Percentiles rank a stretch among this genome's conserved stretches.
Evolutionary conservation across 2,113 vertebrate species (phyloP).

Genomic region (Paramisgurnus dabryanus): DNA sequence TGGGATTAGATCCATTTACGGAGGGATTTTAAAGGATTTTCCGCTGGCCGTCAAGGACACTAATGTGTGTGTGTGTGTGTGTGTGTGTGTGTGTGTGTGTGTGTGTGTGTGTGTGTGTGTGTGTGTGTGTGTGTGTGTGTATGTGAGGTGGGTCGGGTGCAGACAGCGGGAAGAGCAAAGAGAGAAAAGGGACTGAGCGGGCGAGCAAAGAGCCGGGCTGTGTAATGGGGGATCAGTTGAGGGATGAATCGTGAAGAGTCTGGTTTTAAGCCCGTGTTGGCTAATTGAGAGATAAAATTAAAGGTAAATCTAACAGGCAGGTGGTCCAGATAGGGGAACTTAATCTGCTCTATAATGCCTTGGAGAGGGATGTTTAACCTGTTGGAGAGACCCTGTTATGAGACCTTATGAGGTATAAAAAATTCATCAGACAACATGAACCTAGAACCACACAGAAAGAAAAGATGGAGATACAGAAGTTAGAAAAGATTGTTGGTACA

Average conservation of each 20-base stretch:
- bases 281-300: constrained; percentile 56
- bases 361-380: constrained; percentile 29
- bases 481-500: constrained; percentile 61
- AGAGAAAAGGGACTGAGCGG: constrained; percentile 32
- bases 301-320: constrained; percentile 48
- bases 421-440: background rate
- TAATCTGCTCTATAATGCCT: constrained; percentile 35
- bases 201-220: constrained; percentile 8
- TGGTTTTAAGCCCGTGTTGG: constrained; percentile 37
- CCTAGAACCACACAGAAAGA: constrained; percentile 37
- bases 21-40: constrained; percentile 78
- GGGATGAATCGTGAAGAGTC: constrained; percentile 49
- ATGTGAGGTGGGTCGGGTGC: constrained; percentile 35
- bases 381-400: too few relatives aligned
- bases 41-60: constrained; percentile 79
- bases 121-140: too few relatives aligned
- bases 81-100: too few relatives aligned
- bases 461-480: constrained; percentile 64
- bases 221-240: constrained; percentile 18
- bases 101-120: too few relatives aligned
- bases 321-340: constrained; percentile 24
- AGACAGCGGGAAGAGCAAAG: constrained; percentile 36
- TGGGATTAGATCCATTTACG: constrained; percentile 83
- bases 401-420: background rate
- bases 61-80: constrained; percentile 56